These are phyloP conservation scores for Caiman crocodilus DNA, from an alignment of 2,797 vertebrate species.

Conservation along the genomic window DNA sequence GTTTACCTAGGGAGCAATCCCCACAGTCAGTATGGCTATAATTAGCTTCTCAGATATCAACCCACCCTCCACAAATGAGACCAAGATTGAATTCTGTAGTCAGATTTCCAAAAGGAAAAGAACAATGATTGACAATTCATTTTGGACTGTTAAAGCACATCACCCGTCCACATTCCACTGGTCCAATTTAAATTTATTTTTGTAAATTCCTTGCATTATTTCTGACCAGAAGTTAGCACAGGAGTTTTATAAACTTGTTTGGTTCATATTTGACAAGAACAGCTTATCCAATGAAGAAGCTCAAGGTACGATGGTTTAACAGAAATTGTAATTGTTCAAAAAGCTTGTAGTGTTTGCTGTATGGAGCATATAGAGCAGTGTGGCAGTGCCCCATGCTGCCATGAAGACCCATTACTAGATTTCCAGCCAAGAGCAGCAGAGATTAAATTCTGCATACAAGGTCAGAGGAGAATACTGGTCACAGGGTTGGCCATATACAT, in stretches of 20 bases:
- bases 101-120: background rate
- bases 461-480: constrained; percentile 8
- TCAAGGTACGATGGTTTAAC: constrained; percentile 46
- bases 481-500: background rate
- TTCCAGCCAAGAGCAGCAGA: constrained; percentile 19
- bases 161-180: background rate
- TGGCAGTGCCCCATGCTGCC: constrained; percentile 1
- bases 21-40: background rate
- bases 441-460: background rate
- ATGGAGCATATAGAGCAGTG: background rate
- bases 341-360: background rate
- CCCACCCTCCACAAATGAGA: background rate
- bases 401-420: constrained; percentile 3
- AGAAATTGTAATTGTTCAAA: background rate
- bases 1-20: background rate
- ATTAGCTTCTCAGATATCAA: background rate
- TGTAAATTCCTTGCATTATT: background rate
- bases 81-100: background rate
- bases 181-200: background rate
- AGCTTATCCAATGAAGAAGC: constrained; percentile 40
- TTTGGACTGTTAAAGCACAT: background rate
- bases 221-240: background rate
- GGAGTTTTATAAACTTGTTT: background rate
- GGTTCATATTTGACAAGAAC: background rate
- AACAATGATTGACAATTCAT: background rate